Evolutionary conservation across 2,888 invertebrate species (phyloP).

Genomic region (Habroteleia sp.): DNA sequence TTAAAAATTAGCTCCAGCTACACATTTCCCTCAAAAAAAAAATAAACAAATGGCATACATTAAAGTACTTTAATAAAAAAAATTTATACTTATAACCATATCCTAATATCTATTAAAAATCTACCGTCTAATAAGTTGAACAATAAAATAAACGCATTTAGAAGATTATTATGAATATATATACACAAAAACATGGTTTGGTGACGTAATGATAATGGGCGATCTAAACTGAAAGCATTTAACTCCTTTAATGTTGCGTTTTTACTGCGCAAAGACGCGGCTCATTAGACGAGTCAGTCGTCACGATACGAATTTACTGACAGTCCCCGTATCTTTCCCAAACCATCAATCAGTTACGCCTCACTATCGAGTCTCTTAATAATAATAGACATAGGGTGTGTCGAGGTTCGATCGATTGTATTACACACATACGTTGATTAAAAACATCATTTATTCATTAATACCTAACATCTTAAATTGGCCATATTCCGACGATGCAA

Average conservation of each 20-base stretch:
- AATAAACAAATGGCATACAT: too few species aligned
- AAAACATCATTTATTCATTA: constrained; percentile 16
- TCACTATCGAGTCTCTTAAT: constrained; percentile 72
- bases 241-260: constrained; percentile 57
- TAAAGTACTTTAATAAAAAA: too few species aligned
- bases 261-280: constrained; percentile 43
- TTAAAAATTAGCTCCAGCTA: too few species aligned
- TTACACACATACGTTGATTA: constrained; percentile 25
- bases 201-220: constrained; percentile 33
- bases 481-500: too few species aligned
- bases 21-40: too few species aligned
- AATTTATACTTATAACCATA: too few species aligned
- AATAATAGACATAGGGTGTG: constrained; percentile 69
- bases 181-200: constrained; percentile 11
- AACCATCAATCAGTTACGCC: constrained; percentile 76
- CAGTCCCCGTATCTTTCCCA: constrained; percentile 60
- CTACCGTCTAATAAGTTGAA: too few species aligned
- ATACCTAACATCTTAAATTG: background rate
- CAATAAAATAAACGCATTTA: too few species aligned
- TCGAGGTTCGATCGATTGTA: constrained; percentile 53
- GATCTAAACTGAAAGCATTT: constrained; percentile 28
- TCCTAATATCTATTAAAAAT: too few species aligned
- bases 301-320: constrained; percentile 42
- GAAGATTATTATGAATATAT: too few species aligned
- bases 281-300: constrained; percentile 56